Percentiles rank a stretch among this genome's conserved stretches.
Evolutionary conservation across 1,140 invertebrate species (phyloP).

Genomic region (Lordiphosa stackelbergi): DNA sequence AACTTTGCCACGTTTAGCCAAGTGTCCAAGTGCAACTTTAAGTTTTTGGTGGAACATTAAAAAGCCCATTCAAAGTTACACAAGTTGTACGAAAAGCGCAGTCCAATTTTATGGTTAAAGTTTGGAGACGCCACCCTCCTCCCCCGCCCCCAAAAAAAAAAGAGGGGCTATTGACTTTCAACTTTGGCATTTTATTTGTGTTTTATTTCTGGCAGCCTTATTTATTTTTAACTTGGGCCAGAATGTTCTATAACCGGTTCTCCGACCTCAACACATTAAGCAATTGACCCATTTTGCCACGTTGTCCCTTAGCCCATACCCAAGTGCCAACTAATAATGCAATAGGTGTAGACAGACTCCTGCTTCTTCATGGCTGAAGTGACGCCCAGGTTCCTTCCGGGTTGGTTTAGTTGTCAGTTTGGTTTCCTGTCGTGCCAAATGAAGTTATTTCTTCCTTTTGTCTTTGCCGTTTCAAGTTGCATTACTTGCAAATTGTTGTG

Average conservation of each 20-base stretch:
- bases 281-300: conserved; percentile 58
- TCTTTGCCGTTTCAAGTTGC: conserved; percentile 26
- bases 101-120: conserved; percentile 53
- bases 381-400: conserved; percentile 36
- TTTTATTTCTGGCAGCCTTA: not conserved
- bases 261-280: conserved; percentile 15
- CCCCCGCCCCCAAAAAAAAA: not conserved
- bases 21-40: not conserved
- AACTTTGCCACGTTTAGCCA: no score
- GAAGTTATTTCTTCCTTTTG: conserved; percentile 42
- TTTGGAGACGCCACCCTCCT: conserved; percentile 14
- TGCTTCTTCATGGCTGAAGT: not conserved
- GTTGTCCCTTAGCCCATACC: no score
- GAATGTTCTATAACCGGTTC: not conserved
- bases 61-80: conserved; percentile 1
- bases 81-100: conserved; percentile 20
- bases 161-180: conserved; percentile 5
- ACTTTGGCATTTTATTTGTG: conserved; percentile 50
- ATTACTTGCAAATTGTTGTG: conserved; percentile 58
- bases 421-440: conserved; percentile 61
- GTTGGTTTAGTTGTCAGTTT: conserved; percentile 41
- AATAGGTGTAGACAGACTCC: conserved; percentile 29
- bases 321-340: conserved; percentile 53
- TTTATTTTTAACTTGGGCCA: no score
- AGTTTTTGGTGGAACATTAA: not conserved